Conservation (phyloP, 2,113 vertebrate species). For the Rhea pennata region DNA sequence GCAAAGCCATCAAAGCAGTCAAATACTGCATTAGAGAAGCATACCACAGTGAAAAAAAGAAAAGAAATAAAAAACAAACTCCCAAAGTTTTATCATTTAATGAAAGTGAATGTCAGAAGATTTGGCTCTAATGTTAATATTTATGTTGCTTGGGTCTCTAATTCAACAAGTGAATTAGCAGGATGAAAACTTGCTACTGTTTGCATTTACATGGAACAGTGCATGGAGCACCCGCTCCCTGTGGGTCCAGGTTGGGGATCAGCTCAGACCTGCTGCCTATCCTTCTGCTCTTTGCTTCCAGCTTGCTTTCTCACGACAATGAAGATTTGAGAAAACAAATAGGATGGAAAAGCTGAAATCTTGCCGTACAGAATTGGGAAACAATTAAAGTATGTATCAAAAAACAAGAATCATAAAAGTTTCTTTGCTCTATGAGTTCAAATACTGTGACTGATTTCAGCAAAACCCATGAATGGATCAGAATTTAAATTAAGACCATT, state of each 20-base stretch:
- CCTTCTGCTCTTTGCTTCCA: not conserved
- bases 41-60: not conserved
- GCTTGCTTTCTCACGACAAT: not conserved
- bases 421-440: not conserved
- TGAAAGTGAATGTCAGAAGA: not conserved
- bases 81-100: not conserved
- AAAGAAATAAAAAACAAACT: not conserved
- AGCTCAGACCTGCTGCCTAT: fast-evolving
- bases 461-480: not conserved
- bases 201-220: not conserved
- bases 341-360: not conserved
- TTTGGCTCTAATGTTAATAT: not conserved
- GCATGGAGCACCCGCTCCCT: not conserved
- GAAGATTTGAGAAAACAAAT: not conserved
- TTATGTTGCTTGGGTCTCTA: not conserved
- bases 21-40: not conserved
- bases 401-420: not conserved
- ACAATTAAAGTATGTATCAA: not conserved
- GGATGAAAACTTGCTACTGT: not conserved
- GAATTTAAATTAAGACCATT: not conserved
- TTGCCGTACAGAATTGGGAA: not conserved
- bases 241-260: not conserved
- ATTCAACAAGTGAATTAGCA: not conserved
- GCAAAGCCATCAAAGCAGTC: too few relatives aligned
- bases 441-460: not conserved